Evolutionary conservation across 1,140 invertebrate genomes (phyloP), one percentile per base, ranked within the genome.

Genomic region (Pogonomyrmex californicus): DNA sequence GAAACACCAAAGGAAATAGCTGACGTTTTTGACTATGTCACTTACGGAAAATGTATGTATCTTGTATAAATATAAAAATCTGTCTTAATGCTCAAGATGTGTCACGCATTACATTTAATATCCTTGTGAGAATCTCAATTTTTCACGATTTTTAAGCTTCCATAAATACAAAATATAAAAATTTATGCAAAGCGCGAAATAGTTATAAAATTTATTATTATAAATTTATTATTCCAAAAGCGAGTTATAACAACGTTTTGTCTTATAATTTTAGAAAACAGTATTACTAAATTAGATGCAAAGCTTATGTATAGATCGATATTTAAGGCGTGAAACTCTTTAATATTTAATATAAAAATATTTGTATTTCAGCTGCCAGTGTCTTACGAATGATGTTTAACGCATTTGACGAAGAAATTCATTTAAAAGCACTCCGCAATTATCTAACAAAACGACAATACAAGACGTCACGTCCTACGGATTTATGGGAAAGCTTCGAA

Each of bases 371-470:
- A 93, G 98, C 97, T 36, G 94, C 95, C 82, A 96, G 96, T 17
- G 96, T 98, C 0, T 96, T 98, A 36, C 96, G 97, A 54, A 98
- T 98, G 97, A 96, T 98, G 95, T 95, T 96, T 58, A 96, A 97
- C 85, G 97, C 97, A 89, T 94, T 98, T 14, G 96, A 17, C 93
- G 96, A 77, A 90, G 93, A n/a, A 96, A 95, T 12, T 98, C 98
- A 91, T 94, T 95, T 73, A 93, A 95, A 60, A 4, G 97, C 96
- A 7, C 90, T 98, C 12, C 93, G 95, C 68, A 92, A 93, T 66
- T 97, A 97, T 86, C 89, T 96, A 3, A 90, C 91, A 30, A 75
- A 92, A 5, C 93, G 94, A 90, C 0, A 17, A 33, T 97, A 96
- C 86, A 91, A 91, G 36, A 96, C 96, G 73, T 96, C 96, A 12